Base-by-base conservation (phyloP, 2,888 invertebrate species). In the Esperia sulphurella region DNA sequence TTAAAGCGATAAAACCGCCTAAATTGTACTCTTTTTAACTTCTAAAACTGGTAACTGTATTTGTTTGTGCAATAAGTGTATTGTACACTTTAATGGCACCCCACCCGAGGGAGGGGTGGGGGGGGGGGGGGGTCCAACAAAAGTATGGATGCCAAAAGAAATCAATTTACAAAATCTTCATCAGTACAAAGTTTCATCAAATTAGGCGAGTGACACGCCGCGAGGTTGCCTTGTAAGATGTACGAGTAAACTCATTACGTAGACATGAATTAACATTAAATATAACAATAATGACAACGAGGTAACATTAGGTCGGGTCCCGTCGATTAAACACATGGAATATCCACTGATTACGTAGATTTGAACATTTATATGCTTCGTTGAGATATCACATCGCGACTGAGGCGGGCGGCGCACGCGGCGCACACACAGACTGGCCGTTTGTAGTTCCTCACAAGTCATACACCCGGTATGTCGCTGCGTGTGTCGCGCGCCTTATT, bases 331-430 rank as follows among this genome's bases (percentile, higher is more conserved):
- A 57, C 47, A 55, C 41, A 49, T 51, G 49, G 49, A 56, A 48
- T 49, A 54, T 51, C 46, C 46, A 55, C 43, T 31, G 55, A 43
- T 49, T 46, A 48, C 52, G 43, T 37, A 14, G 21, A 45, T 45
- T 41, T 49, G 46, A 49, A 51, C 48, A 51, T 55, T 38, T 49
- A 53, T 49, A 57, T 49, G 56, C 45, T 63, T 68, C 68, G 68
- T 65, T 65, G 65, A 56, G 53, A 49, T 59, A 61, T 67, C 3
- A 10, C 38, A n/a, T n/a, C n/a, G n/a, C n/a, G n/a, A n/a, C n/a
- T n/a, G n/a, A n/a, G 40, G 7, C 40, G 31, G 21, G 6, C 30
- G 30, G 6, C 30, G 33, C 10, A 10, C 33, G 33, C 33, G n/a
- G 30, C 30, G 30, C 30, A 30, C 30, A 30, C 30, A 30, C 30